phyloP scores from a whole-genome alignment of 2,888 invertebrate species.

The Spodoptera picta region DNA sequence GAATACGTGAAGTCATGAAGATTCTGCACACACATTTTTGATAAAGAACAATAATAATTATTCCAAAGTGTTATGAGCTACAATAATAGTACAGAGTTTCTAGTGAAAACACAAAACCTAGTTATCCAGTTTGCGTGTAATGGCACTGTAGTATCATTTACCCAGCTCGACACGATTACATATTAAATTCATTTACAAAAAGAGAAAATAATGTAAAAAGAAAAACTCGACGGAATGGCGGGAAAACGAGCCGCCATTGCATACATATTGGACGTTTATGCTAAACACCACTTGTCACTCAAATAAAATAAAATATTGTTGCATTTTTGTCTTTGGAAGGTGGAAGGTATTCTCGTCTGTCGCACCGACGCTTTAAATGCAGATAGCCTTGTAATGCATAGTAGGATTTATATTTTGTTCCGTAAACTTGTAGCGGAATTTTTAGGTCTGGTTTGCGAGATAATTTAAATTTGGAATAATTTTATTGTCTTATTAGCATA shows the following conservation, averaged over 20 bases:
- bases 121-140: slow-evolving; percentile 3
- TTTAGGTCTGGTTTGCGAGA: slow-evolving; percentile 24
- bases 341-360: slow-evolving; percentile 33
- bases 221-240: slow-evolving; percentile 43
- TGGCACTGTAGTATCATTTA: slow-evolving; percentile 28
- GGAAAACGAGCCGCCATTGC: slow-evolving; percentile 55
- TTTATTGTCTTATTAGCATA: slow-evolving; percentile 26
- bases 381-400: slow-evolving; percentile 44
- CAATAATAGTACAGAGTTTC: slow-evolving; percentile 10
- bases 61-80: slow-evolving; percentile 12
- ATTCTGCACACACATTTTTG: no score
- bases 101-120: slow-evolving; percentile 17
- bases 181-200: slow-evolving; percentile 57
- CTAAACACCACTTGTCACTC: slow-evolving; percentile 65
- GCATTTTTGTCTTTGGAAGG: slow-evolving; percentile 59
- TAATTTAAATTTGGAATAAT: slow-evolving; percentile 39
- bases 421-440: slow-evolving; percentile 24
- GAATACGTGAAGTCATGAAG: no score
- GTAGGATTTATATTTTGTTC: slow-evolving; percentile 44
- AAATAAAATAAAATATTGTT: slow-evolving; percentile 68
- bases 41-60: slow-evolving; percentile 9
- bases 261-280: slow-evolving; percentile 69
- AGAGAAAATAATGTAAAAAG: slow-evolving; percentile 49
- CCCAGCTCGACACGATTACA: slow-evolving; percentile 46
- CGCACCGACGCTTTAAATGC: slow-evolving; percentile 48